Base-by-base conservation (phyloP, 2,113 vertebrate genomes). In the Oryctolagus cuniculus region DNA sequence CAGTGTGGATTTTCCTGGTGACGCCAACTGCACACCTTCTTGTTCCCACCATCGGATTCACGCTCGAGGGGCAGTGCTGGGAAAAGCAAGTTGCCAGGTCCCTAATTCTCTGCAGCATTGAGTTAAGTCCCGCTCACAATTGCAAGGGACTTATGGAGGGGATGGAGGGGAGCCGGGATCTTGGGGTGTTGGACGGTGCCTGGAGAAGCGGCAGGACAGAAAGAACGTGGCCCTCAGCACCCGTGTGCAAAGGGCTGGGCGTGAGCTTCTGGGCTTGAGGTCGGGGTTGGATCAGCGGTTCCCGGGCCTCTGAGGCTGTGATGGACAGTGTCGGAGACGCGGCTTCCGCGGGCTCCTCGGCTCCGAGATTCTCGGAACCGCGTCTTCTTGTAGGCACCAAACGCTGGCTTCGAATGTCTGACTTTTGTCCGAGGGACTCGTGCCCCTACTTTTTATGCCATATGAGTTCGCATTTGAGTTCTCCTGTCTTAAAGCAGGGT, bases 151-250 rank as follows among this genome's bases (percentile, higher is more conserved):
- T 29, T 15, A 61, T 15, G 61, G 1, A 31, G 25, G 38, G 19
- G 51, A 27, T 10, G 51, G 36, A 2, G 11, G 55, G 11, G 4
- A 36, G 27, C 21, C 1, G 31, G 9, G 19, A 3, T 16, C 12
- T 34, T 19, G 0, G 1, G 69, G 22, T 1, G 13, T 24, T 1
- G 0, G 15, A 15, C 0, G 2, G 0, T 5, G 2, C 2, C 0
- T 0, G 27, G 11, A 12, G 3, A 4, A 8, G 36, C 11, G 25
- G 8, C 2, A 6, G 27, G 0, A 16, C 44, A 15, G 15, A 0
- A 6, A 10, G 7, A 0, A 0, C 2, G 0, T 3, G 0, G 5
- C 1, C 1, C 25, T 2, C 36, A 16, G 25, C 10, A 1, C 25
- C 63, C 8, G 19, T 15, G 44, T 44, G 7, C 44, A 44, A 44